Conservation (phyloP, 2,113 vertebrate species). For the Zosterops japonicus region DNA sequence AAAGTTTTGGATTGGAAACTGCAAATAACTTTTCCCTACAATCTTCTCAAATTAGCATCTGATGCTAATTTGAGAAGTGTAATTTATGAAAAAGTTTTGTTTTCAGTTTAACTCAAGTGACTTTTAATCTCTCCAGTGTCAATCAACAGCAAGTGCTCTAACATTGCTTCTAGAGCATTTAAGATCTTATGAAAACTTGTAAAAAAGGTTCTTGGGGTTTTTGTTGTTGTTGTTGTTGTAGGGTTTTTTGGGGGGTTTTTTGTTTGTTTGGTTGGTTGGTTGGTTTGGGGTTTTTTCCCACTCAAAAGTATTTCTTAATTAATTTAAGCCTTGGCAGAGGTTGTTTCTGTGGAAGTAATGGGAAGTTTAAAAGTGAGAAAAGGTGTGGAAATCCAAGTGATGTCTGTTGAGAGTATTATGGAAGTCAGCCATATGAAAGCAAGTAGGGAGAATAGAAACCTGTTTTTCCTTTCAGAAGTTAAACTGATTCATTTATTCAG, state of each 20-base stretch:
- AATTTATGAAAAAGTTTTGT: background rate
- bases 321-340: background rate
- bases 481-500: background rate
- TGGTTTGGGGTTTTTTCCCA: background rate
- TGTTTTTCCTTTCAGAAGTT: background rate
- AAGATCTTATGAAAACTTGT: constrained; percentile 17
- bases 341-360: background rate
- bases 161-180: constrained; percentile 26
- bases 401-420: background rate
- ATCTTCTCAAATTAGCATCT: background rate
- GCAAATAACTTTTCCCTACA: background rate
- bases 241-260: no score
- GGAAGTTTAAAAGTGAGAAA: background rate
- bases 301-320: background rate
- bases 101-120: constrained; percentile 1
- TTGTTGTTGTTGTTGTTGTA: no score
- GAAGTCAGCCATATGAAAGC: background rate
- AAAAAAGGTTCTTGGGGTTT: background rate
- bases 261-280: no score
- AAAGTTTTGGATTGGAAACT: background rate
- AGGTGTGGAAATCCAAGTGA: background rate
- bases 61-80: background rate
- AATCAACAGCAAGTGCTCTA: constrained; percentile 7
- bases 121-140: background rate
- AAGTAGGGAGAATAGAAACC: background rate